Conservation (phyloP, 2,888 invertebrate genomes). For the Epinotia bilunana region DNA sequence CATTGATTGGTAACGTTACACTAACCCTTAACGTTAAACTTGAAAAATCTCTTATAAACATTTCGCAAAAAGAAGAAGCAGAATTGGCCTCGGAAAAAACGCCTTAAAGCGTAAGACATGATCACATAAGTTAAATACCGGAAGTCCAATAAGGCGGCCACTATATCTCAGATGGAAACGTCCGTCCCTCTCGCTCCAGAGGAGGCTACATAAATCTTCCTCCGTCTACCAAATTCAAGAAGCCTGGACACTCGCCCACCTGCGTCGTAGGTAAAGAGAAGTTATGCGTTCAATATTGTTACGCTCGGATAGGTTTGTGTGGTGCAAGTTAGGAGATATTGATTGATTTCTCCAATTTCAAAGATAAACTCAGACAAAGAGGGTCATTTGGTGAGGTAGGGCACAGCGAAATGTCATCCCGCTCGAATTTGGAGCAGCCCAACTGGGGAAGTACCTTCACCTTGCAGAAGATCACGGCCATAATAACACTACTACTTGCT, state of each 20-base stretch:
- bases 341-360: neutral
- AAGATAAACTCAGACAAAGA: too few relatives aligned
- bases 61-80: neutral
- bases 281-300: slow-evolving; percentile 46
- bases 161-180: slow-evolving; percentile 37
- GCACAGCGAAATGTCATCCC: too few relatives aligned
- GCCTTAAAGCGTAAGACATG: slow-evolving; percentile 30
- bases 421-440: too few relatives aligned
- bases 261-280: slow-evolving; percentile 45
- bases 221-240: slow-evolving; percentile 44
- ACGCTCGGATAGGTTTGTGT: slow-evolving; percentile 39
- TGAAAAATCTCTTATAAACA: neutral
- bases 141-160: slow-evolving; percentile 43
- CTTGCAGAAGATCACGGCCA: too few relatives aligned
- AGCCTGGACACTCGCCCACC: slow-evolving; percentile 44
- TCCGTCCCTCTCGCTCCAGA: slow-evolving; percentile 28
- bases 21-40: too few relatives aligned
- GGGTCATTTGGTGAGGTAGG: too few relatives aligned
- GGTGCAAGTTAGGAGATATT: slow-evolving; percentile 11
- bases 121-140: slow-evolving; percentile 44
- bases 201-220: slow-evolving; percentile 37
- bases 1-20: too few relatives aligned
- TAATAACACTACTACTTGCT: too few relatives aligned
- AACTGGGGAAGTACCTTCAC: too few relatives aligned
- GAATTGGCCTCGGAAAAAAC: slow-evolving; percentile 15